Conservation (phyloP, 2,888 invertebrate genomes). For the Drosophila peninsularis region DNA sequence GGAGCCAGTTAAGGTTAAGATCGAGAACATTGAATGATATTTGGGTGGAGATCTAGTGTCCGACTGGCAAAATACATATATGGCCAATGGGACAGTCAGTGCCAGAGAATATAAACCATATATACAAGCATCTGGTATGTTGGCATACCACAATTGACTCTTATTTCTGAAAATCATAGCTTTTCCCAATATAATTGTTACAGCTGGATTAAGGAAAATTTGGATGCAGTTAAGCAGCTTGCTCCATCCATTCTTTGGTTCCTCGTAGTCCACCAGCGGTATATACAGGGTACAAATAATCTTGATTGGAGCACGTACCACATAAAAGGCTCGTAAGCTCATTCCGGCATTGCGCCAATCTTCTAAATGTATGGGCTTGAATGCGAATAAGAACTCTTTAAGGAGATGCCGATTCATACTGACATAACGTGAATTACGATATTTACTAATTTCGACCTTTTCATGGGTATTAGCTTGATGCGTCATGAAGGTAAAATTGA, state of each 20-base stretch:
- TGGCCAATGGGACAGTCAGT: constrained; percentile 26
- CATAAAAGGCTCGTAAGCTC: constrained; percentile 17
- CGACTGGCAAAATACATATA: constrained; percentile 21
- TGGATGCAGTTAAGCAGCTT: constrained; percentile 71
- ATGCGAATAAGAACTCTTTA: constrained; percentile 37
- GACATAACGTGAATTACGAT: not conserved
- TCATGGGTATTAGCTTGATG: not conserved
- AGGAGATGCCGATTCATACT: constrained; percentile 31
- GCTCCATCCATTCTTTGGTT: constrained; percentile 70
- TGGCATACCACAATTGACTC: constrained; percentile 25
- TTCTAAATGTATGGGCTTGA: constrained; percentile 46
- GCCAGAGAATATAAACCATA: constrained; percentile 16
- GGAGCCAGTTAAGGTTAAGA: constrained; percentile 41
- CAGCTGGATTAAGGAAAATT: constrained; percentile 47
- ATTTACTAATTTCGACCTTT: not conserved
- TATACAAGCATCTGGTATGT: not conserved
- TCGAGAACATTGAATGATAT: constrained; percentile 40
- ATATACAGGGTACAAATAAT: constrained; percentile 46
- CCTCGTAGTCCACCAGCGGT: constrained; percentile 65
- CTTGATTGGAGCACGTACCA: constrained; percentile 46
- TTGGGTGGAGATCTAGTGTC: constrained; percentile 36
- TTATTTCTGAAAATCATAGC: constrained; percentile 25
- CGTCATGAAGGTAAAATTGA: constrained; percentile 19
- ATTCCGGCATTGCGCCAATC: constrained; percentile 45
- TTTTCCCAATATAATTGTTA: constrained; percentile 23